These are phyloP conservation scores for Forficula auricularia DNA, from an alignment of 1,140 invertebrate species.

Conservation along the genomic window DNA sequence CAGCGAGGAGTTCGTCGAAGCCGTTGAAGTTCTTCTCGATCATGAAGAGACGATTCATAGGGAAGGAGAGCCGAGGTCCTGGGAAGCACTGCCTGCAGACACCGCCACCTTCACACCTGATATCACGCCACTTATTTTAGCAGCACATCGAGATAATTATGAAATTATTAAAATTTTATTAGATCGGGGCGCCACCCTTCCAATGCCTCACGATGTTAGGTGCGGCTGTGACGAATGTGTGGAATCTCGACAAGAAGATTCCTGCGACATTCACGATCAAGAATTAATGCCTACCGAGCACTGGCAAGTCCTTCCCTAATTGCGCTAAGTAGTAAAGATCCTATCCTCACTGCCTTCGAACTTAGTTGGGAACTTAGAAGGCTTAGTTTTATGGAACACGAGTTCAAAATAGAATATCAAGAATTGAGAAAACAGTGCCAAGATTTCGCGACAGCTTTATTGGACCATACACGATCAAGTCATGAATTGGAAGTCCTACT, in stretches of 20 bases:
- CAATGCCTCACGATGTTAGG: conserved; percentile 81
- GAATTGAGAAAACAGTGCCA: conserved; percentile 87
- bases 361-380: conserved; percentile 88
- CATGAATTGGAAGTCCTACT: conserved; percentile 89
- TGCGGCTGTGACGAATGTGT: conserved; percentile 79
- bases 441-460: conserved; percentile 86
- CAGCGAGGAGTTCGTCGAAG: conserved; percentile 94
- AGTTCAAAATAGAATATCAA: conserved; percentile 77
- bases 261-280: conserved; percentile 67
- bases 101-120: conserved; percentile 91
- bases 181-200: conserved; percentile 70
- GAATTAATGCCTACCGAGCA: conserved; percentile 85
- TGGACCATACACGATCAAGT: conserved; percentile 89
- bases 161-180: conserved; percentile 95
- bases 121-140: conserved; percentile 87
- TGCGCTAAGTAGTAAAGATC: conserved; percentile 86
- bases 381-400: conserved; percentile 87
- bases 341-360: conserved; percentile 87
- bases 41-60: conserved; percentile 71
- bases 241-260: conserved; percentile 65
- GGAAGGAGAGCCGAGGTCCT: conserved; percentile 70
- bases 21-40: conserved; percentile 84
- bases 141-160: conserved; percentile 92
- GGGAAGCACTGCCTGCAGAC: conserved; percentile 75
- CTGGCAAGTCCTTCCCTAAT: conserved; percentile 83